Evolutionary conservation across 2,113 vertebrate species (phyloP).

Genomic region (Scortum barcoo): DNA sequence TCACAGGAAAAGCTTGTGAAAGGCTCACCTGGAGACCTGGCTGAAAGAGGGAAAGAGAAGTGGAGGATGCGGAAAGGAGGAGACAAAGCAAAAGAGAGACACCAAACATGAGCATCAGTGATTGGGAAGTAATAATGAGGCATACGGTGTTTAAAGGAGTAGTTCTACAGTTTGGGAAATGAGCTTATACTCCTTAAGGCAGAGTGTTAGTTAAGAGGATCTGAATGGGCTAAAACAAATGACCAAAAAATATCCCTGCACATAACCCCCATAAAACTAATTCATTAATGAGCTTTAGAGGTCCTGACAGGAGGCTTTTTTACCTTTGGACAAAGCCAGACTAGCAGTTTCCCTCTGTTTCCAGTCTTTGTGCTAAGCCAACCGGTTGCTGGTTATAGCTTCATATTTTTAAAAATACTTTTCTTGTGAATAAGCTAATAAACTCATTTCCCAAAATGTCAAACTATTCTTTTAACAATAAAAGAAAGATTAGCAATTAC

Average conservation of each 20-base stretch:
- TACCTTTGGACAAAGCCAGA: background rate
- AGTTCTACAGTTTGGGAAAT: constrained; percentile 35
- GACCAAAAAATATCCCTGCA: background rate
- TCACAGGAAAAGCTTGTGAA: constrained; percentile 43
- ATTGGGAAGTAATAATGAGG: background rate
- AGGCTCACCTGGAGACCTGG: constrained; percentile 82
- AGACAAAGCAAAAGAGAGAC: constrained; percentile 37
- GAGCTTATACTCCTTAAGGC: background rate
- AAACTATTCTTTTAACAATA: constrained; percentile 29
- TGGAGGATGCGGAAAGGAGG: constrained; percentile 9
- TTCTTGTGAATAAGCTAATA: background rate
- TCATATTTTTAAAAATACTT: background rate
- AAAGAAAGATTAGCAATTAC: constrained; percentile 12
- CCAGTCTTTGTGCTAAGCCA: constrained; percentile 4
- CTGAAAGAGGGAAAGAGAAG: constrained; percentile 59
- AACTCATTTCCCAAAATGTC: constrained; percentile 40
- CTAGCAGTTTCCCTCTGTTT: background rate
- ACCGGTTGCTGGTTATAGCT: background rate
- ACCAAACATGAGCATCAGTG: constrained; percentile 44
- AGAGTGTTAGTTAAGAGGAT: background rate
- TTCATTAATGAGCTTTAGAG: background rate
- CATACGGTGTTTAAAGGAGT: constrained; percentile 7
- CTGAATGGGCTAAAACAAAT: too few relatives aligned
- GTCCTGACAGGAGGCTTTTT: background rate
- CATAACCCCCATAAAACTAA: background rate